Evolutionary conservation across 64 coral and sea anemone species (phyloP), one percentile per base, ranked within the genome.

Genomic region (Montipora sp.): DNA sequence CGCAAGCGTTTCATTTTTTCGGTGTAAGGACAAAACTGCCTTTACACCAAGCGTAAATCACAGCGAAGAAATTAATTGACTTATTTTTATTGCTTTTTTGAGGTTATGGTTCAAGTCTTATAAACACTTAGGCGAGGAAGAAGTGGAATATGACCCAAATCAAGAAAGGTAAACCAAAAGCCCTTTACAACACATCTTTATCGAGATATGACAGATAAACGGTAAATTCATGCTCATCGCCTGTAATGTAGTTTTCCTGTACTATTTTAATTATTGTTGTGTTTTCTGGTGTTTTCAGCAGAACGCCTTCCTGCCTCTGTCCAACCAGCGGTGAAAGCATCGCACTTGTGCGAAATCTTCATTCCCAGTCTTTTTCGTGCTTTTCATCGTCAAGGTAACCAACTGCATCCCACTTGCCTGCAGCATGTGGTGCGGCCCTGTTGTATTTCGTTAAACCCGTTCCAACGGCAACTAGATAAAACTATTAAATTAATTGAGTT

Each of bases 21-120:
- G 53, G 6, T 57, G 53, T 11, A 11, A 4, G 36, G 36, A 36
- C 36, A 36, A 36, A 36, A 36, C 36, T 36, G 36, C 0, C 36
- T 36, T 36, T 36, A 0, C 36, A 36, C 36, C 36, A 36, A 36
- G 36, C 36, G 36, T 2, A 36, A 36, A 36, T 36, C 36, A 36
- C 36, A 36, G 36, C 36, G 36, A 36, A 36, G 36, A 36, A 36
- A 36, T 58, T 51, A 10, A 59, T 59, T 82, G 7, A 13, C 7
- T 19, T 18, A 4, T 13, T 8, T 60, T 49, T 61, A 5, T 19
- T 81, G 19, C 87, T 44, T 81, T 90, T 83, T 80, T 76, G 58
- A 96, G 95, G 95, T 83, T 96, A n/a, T 91, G 91, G 5, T 96
- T 88, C 20, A 94, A 87, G 65, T 55, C 87, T 6, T 96, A 96